These are phyloP conservation scores for Venusia cambrica DNA, from an alignment of 2,888 invertebrate genomes.

Conservation along the genomic window DNA sequence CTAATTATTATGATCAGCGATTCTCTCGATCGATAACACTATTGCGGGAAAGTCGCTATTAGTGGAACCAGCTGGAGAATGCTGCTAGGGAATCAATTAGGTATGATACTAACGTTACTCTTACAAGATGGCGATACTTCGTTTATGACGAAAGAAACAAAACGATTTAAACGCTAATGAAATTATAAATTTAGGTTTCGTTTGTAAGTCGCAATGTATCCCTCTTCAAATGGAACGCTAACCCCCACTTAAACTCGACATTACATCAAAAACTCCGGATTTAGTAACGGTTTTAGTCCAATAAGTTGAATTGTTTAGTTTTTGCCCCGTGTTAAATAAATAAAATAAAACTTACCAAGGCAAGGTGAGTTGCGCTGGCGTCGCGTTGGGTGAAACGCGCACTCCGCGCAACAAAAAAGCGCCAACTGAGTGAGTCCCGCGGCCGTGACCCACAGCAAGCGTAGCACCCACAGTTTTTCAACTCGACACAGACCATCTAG, in stretches of 20 bases:
- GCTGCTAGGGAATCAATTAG: constrained; percentile 4
- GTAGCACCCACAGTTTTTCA: constrained; percentile 56
- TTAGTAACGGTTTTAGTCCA: not conserved
- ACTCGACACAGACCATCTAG: constrained; percentile 30
- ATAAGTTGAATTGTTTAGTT: no score
- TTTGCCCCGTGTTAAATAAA: constrained; percentile 14
- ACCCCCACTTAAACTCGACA: no score
- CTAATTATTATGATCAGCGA: constrained; percentile 75
- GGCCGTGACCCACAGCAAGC: constrained; percentile 49
- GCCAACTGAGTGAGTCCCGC: constrained; percentile 51
- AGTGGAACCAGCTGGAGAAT: constrained; percentile 8
- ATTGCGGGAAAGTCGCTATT: constrained; percentile 24
- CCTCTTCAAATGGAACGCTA: no score
- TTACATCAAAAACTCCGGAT: not conserved
- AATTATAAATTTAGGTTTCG: no score
- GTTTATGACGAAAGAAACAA: no score
- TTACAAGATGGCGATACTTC: no score
- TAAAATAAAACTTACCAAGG: constrained; percentile 37
- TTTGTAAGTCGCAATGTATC: no score
- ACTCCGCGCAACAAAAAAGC: constrained; percentile 53
- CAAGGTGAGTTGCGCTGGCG: constrained; percentile 48
- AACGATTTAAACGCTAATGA: no score
- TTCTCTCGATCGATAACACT: constrained; percentile 47
- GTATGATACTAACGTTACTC: no score
- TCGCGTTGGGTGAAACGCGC: constrained; percentile 43